Conservation (phyloP, 2,113 vertebrate genomes). For the Myotis yumanensis region DNA sequence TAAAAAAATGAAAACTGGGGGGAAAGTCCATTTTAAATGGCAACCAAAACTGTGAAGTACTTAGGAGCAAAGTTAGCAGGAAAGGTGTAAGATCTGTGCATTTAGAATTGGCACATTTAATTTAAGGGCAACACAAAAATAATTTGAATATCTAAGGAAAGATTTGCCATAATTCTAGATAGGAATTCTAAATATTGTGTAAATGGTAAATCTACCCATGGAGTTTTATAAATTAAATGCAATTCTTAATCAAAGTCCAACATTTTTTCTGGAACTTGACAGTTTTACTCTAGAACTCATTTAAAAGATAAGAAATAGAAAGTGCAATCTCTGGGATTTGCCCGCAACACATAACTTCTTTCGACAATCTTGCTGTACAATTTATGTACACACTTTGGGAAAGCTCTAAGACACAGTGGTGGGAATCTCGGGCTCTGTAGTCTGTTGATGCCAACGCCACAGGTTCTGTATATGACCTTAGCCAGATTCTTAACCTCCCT, state of each 20-base stretch:
- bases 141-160: neutral
- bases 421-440: neutral
- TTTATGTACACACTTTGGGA: neutral
- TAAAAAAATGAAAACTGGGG: conserved; percentile 14
- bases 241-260: neutral
- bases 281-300: neutral
- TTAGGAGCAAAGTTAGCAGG: neutral
- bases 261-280: neutral
- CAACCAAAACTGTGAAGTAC: neutral
- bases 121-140: neutral
- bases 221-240: neutral
- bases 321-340: neutral
- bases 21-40: neutral
- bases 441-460: neutral
- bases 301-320: neutral
- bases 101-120: neutral
- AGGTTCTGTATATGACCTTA: neutral
- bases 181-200: neutral
- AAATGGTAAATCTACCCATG: neutral
- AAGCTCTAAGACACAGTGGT: neutral
- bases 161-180: neutral
- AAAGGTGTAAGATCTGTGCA: neutral
- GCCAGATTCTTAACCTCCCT: neutral
- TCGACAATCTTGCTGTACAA: neutral
- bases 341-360: neutral